Conservation (phyloP, 2,888 invertebrate genomes). For the Dasypolia templi region DNA sequence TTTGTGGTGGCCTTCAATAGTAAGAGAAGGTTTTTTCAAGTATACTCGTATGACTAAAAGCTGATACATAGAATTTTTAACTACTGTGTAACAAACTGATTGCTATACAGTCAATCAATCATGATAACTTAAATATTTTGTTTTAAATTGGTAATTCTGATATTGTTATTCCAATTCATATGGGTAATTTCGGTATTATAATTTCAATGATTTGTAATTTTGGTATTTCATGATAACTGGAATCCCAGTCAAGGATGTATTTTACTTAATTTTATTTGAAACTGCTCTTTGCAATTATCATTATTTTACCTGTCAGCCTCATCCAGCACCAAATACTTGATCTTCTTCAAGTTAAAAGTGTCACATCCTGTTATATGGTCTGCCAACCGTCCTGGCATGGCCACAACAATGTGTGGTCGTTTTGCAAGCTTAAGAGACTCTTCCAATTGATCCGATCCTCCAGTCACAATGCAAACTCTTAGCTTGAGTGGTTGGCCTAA, state of each 20-base stretch:
- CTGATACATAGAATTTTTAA: background rate
- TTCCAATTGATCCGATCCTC: conserved; percentile 97
- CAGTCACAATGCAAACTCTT: conserved; percentile 96
- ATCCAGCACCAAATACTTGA: conserved; percentile 97
- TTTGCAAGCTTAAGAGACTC: conserved; percentile 96
- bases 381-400: conserved; percentile 98
- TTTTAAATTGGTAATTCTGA: background rate
- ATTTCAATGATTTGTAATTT: background rate
- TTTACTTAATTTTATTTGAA: background rate
- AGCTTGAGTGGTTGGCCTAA: conserved; percentile 97
- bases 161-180: background rate
- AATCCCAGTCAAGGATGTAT: background rate
- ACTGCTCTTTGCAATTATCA: background rate
- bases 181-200: background rate
- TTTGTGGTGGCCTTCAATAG: background rate
- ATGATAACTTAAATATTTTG: background rate
- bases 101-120: background rate
- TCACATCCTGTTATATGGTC: conserved; percentile 97
- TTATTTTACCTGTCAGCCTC: conserved; percentile 96
- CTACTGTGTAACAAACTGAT: background rate
- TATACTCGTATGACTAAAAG: background rate
- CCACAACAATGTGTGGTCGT: conserved; percentile 98
- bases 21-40: background rate
- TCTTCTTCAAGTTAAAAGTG: conserved; percentile 94
- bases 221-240: background rate